These are phyloP conservation scores for Meda fulgida DNA, from an alignment of 2,797 vertebrate genomes.

Conservation along the genomic window DNA sequence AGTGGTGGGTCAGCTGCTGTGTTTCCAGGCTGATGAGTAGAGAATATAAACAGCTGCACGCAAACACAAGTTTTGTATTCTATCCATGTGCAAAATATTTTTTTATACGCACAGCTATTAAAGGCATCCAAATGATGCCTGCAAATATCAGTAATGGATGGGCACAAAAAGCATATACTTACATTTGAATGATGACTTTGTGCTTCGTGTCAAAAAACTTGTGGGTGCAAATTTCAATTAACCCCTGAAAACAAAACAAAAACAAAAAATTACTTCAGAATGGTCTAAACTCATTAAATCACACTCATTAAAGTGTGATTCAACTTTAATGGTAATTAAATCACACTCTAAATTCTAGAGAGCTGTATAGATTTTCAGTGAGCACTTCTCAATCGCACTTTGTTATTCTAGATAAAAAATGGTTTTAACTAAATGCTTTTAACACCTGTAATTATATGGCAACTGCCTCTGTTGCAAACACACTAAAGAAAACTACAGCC, in stretches of 20 bases:
- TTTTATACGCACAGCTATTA: conserved; percentile 17
- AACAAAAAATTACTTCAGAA: not conserved
- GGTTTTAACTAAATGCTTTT: not conserved
- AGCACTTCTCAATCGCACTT: not conserved
- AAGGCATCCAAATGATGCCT: conserved; percentile 14
- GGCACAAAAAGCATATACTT: conserved; percentile 28
- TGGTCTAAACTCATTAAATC: not conserved
- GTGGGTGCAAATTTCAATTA: not conserved
- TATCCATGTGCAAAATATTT: conserved; percentile 19
- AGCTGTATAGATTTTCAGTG: not conserved
- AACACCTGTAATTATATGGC: not conserved
- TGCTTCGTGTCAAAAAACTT: not conserved
- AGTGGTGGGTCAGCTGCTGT: conserved; percentile 70
- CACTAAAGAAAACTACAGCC: not conserved
- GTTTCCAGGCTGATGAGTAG: conserved; percentile 61
- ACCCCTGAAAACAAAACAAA: conserved; percentile 11
- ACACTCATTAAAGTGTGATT: not conserved
- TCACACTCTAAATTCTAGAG: not conserved
- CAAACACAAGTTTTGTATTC: conserved; percentile 27
- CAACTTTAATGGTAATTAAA: not conserved
- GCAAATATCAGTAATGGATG: conserved; percentile 6
- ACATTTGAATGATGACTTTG: conserved; percentile 29
- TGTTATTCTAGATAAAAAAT: not conserved
- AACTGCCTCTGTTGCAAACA: not conserved
- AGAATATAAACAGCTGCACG: conserved; percentile 47